phyloP scores from a whole-genome alignment of 2,113 vertebrate species.

The Baryphthengus martii region DNA sequence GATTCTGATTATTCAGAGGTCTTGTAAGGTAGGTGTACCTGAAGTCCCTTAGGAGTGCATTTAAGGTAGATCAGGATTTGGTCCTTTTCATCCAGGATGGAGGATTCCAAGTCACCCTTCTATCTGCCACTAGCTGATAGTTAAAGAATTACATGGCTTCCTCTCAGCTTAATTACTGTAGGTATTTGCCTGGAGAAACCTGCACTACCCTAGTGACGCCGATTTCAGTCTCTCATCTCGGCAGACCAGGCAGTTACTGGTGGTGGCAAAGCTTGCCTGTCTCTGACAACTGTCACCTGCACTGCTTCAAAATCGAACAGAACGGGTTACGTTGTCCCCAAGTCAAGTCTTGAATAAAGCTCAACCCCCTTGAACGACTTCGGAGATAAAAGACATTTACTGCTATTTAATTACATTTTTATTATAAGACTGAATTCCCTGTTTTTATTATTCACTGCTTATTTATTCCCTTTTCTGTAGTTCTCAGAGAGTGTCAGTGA shows the following conservation, averaged over 20 bases:
- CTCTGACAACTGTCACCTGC: background rate
- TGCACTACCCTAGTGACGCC: background rate
- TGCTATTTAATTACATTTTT: too few species aligned
- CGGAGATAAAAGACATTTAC: background rate
- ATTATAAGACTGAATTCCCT: background rate
- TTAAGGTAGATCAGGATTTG: background rate
- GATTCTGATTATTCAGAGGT: background rate
- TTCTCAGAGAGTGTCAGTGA: conserved; percentile 82
- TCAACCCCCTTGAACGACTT: background rate
- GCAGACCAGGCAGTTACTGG: background rate
- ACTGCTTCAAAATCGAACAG: background rate
- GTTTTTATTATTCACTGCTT: background rate
- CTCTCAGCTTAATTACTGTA: background rate
- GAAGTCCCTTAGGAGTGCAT: background rate
- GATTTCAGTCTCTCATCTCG: background rate
- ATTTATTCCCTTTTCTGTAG: conserved; percentile 65
- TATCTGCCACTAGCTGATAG: background rate
- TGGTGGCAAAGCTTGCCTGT: background rate
- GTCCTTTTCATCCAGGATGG: background rate
- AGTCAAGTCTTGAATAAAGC: background rate
- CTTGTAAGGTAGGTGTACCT: background rate
- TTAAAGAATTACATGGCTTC: background rate
- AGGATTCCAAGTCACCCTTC: background rate
- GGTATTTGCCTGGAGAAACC: background rate
- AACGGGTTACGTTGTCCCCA: background rate